Evolutionary conservation across 2,888 invertebrate species (phyloP).

Genomic region (Strigamia crassipes): DNA sequence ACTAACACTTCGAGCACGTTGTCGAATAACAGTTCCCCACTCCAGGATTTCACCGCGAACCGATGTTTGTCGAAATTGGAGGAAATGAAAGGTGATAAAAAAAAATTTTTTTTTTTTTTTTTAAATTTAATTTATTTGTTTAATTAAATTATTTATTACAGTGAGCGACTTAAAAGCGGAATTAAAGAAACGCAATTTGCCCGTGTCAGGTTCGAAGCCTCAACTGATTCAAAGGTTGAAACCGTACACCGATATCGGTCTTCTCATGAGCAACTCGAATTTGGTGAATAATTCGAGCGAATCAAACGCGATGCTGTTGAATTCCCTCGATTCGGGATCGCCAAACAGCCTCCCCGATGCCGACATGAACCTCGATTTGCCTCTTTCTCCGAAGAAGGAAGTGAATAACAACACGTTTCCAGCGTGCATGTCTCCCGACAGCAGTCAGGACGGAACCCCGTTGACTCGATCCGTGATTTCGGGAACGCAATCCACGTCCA

Average conservation of each 20-base stretch:
- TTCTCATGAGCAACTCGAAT: neutral
- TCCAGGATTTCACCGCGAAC: conserved; percentile 41
- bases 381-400: conserved; percentile 34
- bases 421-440: conserved; percentile 47
- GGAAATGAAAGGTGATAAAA: conserved; percentile 76
- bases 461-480: conserved; percentile 34
- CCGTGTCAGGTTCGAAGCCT: conserved; percentile 95
- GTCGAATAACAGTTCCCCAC: neutral
- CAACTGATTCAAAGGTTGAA: conserved; percentile 89
- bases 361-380: neutral
- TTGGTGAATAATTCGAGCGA: neutral
- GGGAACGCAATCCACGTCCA: conserved; percentile 28
- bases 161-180: conserved; percentile 93
- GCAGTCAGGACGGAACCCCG: conserved; percentile 48
- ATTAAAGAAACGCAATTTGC: conserved; percentile 87
- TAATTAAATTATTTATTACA: conserved; percentile 53
- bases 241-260: conserved; percentile 61
- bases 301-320: neutral
- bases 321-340: conserved; percentile 33
- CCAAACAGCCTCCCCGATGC: neutral
- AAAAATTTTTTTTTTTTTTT: neutral
- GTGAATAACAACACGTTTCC: conserved; percentile 45
- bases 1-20: neutral
- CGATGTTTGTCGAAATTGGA: conserved; percentile 68
- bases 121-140: neutral